Conservation (phyloP, 2,888 invertebrate species). For the Diloba caeruleocephala region DNA sequence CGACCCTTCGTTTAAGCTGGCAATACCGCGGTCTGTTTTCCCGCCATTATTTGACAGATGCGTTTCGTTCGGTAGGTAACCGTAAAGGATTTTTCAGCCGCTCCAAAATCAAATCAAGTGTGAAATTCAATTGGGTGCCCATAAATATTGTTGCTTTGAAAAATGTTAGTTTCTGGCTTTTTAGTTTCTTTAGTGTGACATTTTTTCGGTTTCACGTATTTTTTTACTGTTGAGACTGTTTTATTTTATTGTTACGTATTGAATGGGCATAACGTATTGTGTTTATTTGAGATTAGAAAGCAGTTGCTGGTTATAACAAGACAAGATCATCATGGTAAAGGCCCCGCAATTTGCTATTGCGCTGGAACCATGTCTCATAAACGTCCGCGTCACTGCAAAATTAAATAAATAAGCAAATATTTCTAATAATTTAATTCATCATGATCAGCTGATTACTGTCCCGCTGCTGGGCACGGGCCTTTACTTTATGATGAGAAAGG, state of each 20-base stretch:
- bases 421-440: too few relatives aligned
- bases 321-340: too few relatives aligned
- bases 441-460: too few relatives aligned
- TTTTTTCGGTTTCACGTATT: slow-evolving; percentile 23
- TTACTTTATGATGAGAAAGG: too few relatives aligned
- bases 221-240: neutral
- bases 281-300: too few relatives aligned
- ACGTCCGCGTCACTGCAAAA: too few relatives aligned
- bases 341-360: too few relatives aligned
- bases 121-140: slow-evolving; percentile 86
- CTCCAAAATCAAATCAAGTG: slow-evolving; percentile 80
- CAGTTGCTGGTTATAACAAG: neutral
- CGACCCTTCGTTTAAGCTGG: slow-evolving; percentile 78
- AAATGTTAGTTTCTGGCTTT: slow-evolving; percentile 69
- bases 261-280: too few relatives aligned
- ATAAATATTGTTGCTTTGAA: slow-evolving; percentile 82
- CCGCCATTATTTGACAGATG: slow-evolving; percentile 86
- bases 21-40: slow-evolving; percentile 78
- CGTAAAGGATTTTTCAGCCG: slow-evolving; percentile 80
- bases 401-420: too few relatives aligned
- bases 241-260: neutral
- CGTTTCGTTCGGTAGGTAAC: slow-evolving; percentile 80
- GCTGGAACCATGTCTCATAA: too few relatives aligned
- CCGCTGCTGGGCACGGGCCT: too few relatives aligned
- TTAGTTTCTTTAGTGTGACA: slow-evolving; percentile 57